These are phyloP conservation scores for Parambassis ranga DNA, from an alignment of 2,797 vertebrate genomes.

Conservation along the genomic window DNA sequence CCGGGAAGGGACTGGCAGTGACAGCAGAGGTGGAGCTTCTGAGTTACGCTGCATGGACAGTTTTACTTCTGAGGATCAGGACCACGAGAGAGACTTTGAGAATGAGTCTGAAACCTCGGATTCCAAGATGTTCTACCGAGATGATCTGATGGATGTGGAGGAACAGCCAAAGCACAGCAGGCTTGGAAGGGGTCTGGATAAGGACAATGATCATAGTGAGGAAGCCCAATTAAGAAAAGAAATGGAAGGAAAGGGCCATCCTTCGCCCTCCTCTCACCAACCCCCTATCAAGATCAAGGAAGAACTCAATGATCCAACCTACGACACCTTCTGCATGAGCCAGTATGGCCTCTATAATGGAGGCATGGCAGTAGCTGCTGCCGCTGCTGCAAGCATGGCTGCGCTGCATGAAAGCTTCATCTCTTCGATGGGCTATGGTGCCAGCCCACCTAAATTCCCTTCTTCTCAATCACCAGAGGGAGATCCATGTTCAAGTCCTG, in stretches of 20 bases:
- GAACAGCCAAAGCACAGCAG: constrained; percentile 75
- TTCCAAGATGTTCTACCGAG: constrained; percentile 88
- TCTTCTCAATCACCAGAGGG: constrained; percentile 89
- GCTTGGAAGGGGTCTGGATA: constrained; percentile 62
- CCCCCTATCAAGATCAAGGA: constrained; percentile 95
- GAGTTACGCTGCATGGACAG: constrained; percentile 94
- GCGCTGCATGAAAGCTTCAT: constrained; percentile 96
- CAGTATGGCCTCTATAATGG: constrained; percentile 96
- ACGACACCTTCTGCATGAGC: constrained; percentile 99
- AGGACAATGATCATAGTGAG: constrained; percentile 73
- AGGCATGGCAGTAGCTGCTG: constrained; percentile 85
- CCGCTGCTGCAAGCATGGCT: constrained; percentile 95
- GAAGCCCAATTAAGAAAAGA: constrained; percentile 85
- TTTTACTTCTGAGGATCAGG: constrained; percentile 98
- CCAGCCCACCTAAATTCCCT: constrained; percentile 93
- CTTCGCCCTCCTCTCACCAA: constrained; percentile 86
- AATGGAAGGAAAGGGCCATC: constrained; percentile 86
- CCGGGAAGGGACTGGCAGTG: constrained; percentile 80
- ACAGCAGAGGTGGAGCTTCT: constrained; percentile 77
- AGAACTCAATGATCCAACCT: constrained; percentile 95
- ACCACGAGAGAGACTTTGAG: constrained; percentile 97
- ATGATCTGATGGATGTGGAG: constrained; percentile 92
- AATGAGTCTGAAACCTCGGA: constrained; percentile 98
- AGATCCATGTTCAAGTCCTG: constrained; percentile 94
- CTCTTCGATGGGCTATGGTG: constrained; percentile 92